Conservation (phyloP, 2,888 invertebrate genomes). For the Drosophila prostipennis region DNA sequence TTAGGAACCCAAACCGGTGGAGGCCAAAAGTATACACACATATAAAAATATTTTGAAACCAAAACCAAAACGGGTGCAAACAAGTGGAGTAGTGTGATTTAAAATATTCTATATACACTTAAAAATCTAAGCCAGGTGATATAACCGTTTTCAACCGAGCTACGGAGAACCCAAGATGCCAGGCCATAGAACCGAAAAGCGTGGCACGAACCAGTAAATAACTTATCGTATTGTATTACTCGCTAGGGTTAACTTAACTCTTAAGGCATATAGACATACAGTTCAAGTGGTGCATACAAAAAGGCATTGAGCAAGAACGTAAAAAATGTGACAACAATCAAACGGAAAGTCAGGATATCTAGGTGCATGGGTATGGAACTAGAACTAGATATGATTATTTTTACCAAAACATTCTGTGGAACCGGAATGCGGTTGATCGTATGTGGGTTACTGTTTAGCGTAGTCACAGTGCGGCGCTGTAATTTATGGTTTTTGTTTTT, state of each 20-base stretch:
- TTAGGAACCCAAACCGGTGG: constrained; percentile 65
- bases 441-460: constrained; percentile 85
- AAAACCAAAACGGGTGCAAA: constrained; percentile 56
- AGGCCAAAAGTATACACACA: constrained; percentile 13
- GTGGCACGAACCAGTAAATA: constrained; percentile 36
- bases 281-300: constrained; percentile 29
- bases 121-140: constrained; percentile 16
- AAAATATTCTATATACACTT: constrained; percentile 37
- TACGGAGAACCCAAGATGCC: constrained; percentile 62
- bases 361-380: constrained; percentile 25
- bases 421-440: constrained; percentile 85
- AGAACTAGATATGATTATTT: constrained; percentile 71
- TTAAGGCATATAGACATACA: constrained; percentile 41
- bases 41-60: constrained; percentile 21
- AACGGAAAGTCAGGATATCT: constrained; percentile 26
- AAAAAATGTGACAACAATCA: constrained; percentile 52
- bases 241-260: constrained; percentile 62
- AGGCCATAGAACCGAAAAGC: constrained; percentile 44
- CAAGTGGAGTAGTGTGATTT: constrained; percentile 48
- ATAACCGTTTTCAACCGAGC: constrained; percentile 55
- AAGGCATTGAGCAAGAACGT: constrained; percentile 42
- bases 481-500: constrained; percentile 73
- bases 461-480: constrained; percentile 85
- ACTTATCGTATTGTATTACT: constrained; percentile 48
- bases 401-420: constrained; percentile 85